These are phyloP conservation scores for Corythoichthys haematopterus DNA, from an alignment of 2,113 vertebrate genomes.

Conservation along the genomic window DNA sequence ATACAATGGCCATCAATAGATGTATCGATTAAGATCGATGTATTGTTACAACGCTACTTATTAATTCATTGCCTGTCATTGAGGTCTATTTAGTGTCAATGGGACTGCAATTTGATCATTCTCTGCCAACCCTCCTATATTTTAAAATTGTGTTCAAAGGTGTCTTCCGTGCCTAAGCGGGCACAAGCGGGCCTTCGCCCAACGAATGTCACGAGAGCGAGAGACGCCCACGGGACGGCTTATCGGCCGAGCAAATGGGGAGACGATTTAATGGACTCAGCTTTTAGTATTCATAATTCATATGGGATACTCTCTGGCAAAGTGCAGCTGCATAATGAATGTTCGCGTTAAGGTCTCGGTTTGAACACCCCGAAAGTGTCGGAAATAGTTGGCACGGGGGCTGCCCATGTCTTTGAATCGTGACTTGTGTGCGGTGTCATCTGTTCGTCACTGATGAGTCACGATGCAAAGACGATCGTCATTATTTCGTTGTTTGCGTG, in stretches of 20 bases:
- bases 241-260: conserved; percentile 46
- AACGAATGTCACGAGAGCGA: conserved; percentile 35
- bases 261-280: conserved; percentile 73
- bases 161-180: conserved; percentile 22
- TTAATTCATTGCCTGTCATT: too few species aligned
- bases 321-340: conserved; percentile 78
- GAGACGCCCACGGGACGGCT: conserved; percentile 44
- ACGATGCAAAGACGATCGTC: conserved; percentile 36
- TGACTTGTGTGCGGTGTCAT: conserved; percentile 41
- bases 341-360: conserved; percentile 65
- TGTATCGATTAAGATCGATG: too few species aligned
- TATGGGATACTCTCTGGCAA: conserved; percentile 67
- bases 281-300: conserved; percentile 81
- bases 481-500: conserved; percentile 17
- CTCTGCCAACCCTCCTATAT: too few species aligned
- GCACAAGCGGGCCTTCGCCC: conserved; percentile 27
- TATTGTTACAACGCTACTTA: too few species aligned
- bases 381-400: conserved; percentile 42
- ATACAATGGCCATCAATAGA: too few species aligned
- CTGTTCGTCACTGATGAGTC: conserved; percentile 31
- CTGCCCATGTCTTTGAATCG: conserved; percentile 59
- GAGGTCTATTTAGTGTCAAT: too few species aligned
- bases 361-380: conserved; percentile 65
- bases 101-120: too few species aligned
- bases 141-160: neutral